A percentile compares a stretch with the other conserved stretches of the same genome.
Conservation (phyloP, 2,797 vertebrate species). For the Channallabes apus region DNA sequence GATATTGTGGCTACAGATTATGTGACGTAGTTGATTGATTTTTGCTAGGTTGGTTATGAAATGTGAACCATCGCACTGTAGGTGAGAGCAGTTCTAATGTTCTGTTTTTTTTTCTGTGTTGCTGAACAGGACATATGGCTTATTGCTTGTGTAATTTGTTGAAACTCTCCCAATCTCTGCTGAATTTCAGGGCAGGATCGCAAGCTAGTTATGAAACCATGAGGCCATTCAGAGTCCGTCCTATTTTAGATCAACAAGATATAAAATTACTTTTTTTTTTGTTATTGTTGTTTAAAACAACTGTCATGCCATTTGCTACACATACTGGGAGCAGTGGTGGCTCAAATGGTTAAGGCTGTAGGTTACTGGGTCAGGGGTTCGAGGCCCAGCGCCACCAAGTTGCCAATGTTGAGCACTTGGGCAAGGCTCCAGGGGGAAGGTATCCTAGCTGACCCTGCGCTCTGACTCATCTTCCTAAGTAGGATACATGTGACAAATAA, state of each 20-base stretch:
- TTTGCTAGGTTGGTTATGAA: background rate
- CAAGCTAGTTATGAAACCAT: background rate
- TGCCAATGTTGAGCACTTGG: too few species aligned
- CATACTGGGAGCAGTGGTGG: background rate
- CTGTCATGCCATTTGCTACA: background rate
- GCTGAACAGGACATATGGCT: background rate
- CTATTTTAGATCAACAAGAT: background rate
- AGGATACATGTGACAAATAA: too few species aligned
- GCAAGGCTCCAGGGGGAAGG: too few species aligned
- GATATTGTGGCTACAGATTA: background rate
- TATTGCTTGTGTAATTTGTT: background rate
- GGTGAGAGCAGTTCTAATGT: background rate
- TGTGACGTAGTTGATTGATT: background rate
- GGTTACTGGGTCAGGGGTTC: too few species aligned
- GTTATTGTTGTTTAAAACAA: background rate
- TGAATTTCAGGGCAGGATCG: background rate
- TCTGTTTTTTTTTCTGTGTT: constrained; percentile 1
- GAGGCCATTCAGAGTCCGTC: background rate
- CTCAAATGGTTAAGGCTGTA: too few species aligned
- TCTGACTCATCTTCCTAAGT: too few species aligned
- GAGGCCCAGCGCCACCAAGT: too few species aligned
- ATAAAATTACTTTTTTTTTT: background rate
- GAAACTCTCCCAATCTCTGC: background rate
- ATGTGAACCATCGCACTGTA: background rate
- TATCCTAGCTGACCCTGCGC: too few species aligned